Percentiles rank a stretch among this genome's conserved stretches.
phyloP scores from a whole-genome alignment of 2,113 vertebrate species.

The Scomber japonicus region DNA sequence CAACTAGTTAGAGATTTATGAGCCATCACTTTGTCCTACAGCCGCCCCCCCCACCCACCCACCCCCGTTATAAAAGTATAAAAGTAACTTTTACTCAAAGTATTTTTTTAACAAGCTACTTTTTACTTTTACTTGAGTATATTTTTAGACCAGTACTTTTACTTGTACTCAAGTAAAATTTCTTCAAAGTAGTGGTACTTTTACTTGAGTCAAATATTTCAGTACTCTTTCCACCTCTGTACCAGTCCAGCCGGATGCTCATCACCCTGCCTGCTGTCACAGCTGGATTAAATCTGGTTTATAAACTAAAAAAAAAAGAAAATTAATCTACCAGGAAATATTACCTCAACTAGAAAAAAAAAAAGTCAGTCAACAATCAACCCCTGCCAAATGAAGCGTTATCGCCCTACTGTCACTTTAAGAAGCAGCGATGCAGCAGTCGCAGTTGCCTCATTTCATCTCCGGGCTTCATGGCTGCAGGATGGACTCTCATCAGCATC shows the following conservation, averaged over 20 bases:
- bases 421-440: constrained; percentile 74
- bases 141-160: no score
- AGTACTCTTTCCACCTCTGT: no score
- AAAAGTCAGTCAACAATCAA: not conserved
- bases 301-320: not conserved
- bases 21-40: no score
- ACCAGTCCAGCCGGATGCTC: not conserved
- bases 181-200: no score
- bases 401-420: constrained; percentile 78
- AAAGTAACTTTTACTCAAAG: no score
- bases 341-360: not conserved
- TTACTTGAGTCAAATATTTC: no score
- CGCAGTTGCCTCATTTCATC: constrained; percentile 74
- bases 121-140: no score
- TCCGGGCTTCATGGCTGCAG: constrained; percentile 75
- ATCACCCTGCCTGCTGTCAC: not conserved
- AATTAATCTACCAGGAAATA: not conserved
- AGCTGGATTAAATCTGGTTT: not conserved
- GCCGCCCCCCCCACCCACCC: no score
- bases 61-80: no score
- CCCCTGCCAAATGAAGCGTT: not conserved
- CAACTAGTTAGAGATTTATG: no score
- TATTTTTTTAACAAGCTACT: no score
- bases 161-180: no score
- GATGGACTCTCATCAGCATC: constrained; percentile 71